Base-by-base conservation (phyloP, 2,797 vertebrate genomes). In the Cyclura pinguis region DNA sequence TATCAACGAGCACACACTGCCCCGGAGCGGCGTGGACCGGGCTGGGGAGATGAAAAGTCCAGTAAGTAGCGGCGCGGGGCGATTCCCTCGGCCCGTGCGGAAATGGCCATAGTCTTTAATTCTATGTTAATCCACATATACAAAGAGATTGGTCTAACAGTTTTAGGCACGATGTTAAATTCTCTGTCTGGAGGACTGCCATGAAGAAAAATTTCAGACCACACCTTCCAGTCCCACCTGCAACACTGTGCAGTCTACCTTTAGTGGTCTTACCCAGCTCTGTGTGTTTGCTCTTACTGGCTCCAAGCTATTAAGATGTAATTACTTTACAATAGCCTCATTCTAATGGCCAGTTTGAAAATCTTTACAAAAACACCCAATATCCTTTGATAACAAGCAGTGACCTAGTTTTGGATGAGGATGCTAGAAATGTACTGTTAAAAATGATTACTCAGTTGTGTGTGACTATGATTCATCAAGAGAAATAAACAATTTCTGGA, bases 381-480 rank as follows among this genome's bases (percentile, higher is more conserved):
- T 93, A 88, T 32, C 93, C 86, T 97, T 90, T 93, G 93, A 87
- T 85, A 93, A 69, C 27, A 69, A 69, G 88, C 1, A 83, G 93
- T 97, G 92, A 95, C 62, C 87, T 96, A 96, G 93, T 93, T 96
- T 96, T 88, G 95, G 89, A 93, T 94, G 93, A 82, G 90, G 80
- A 96, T 85, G 94, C 92, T 94, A 89, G 92, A 95, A 96, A 94
- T 93, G 92, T 90, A 90, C 90, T 93, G 67, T 88, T 89, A 93
- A 94, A 97, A 96, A 84, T 92, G 94, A 96, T 97, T 97, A 97
- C 94, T 97, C 95, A 97, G 95, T 96, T 85, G 50, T 92, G 94
- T 96, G 92, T 94, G 95, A 96, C 91, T 93, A 86, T 92, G 82
- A 97, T 94, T 97, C 93, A 97, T 96, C 90, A 38, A 94, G 74